phyloP scores from a whole-genome alignment of 2,797 vertebrate genomes.

The Limnodromus scolopaceus region DNA sequence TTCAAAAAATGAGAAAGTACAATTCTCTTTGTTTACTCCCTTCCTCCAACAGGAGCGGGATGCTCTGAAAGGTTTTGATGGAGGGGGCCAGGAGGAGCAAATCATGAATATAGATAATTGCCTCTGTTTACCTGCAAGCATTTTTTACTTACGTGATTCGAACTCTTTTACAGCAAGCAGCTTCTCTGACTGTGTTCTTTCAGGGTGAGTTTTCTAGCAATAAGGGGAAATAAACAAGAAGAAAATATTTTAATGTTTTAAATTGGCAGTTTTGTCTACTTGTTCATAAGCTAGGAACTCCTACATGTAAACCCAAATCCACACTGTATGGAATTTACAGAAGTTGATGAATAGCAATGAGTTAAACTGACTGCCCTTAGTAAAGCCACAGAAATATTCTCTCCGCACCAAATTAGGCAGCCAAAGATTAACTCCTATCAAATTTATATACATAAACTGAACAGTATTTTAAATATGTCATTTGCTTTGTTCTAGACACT shows the following conservation, averaged over 20 bases:
- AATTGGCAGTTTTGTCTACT: not conserved
- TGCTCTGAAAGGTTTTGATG: not conserved
- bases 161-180: constrained; percentile 80
- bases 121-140: not conserved
- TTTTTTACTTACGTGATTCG: constrained; percentile 82
- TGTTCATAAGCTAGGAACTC: not conserved
- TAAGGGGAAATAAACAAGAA: not conserved
- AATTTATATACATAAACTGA: constrained; percentile 54
- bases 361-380: not conserved
- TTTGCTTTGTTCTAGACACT: constrained; percentile 75
- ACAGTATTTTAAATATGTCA: constrained; percentile 61
- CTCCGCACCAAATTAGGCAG: not conserved
- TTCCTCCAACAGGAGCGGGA: not conserved
- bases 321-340: not conserved
- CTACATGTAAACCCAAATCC: not conserved
- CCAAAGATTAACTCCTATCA: constrained; percentile 43
- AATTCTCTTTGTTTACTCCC: not conserved
- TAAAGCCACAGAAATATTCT: not conserved
- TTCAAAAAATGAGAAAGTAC: not conserved
- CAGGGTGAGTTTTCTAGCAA: constrained; percentile 77
- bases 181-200: constrained; percentile 79
- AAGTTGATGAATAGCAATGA: not conserved
- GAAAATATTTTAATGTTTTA: not conserved
- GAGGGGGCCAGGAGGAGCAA: not conserved
- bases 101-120: not conserved